phyloP scores from a whole-genome alignment of 1,140 invertebrate genomes.

The Thaumatotibia leucotreta region DNA sequence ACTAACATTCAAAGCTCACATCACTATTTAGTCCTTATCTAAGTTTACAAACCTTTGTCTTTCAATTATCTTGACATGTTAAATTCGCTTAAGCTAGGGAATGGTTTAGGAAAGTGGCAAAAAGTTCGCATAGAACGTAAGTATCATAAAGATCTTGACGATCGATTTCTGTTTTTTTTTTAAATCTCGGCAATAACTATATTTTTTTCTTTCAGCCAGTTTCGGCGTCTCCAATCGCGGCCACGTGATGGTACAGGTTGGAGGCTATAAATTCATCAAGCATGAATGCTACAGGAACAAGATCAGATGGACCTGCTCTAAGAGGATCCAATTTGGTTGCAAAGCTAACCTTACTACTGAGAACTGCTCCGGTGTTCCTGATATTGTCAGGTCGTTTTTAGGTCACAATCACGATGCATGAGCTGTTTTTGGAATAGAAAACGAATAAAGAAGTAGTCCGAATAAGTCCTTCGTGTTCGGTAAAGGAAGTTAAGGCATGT shows the following conservation, averaged over 20 bases:
- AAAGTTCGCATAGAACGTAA: too few species aligned
- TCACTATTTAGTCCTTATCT: neutral
- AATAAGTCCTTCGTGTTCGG: too few species aligned
- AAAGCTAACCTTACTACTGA: conserved; percentile 54
- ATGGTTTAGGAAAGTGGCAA: neutral
- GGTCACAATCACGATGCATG: conserved; percentile 45
- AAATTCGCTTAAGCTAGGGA: too few species aligned
- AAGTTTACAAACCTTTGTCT: neutral
- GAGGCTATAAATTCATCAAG: conserved; percentile 58
- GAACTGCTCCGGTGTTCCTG: conserved; percentile 19
- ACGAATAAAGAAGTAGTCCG: too few species aligned
- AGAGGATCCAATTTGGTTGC: conserved; percentile 49
- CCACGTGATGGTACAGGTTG: conserved; percentile 49
- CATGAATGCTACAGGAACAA: conserved; percentile 59
- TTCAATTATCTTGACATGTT: too few species aligned
- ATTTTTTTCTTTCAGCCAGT: conserved; percentile 41
- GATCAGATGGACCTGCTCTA: conserved; percentile 59
- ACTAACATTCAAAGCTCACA: neutral
- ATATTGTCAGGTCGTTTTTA: conserved; percentile 54
- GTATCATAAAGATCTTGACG: neutral
- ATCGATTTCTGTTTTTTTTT: neutral
- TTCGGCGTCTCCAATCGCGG: conserved; percentile 59
- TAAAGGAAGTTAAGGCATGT: too few species aligned
- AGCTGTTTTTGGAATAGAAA: too few species aligned
- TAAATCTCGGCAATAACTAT: conserved; percentile 16